Conservation (phyloP, 2,113 vertebrate species). For the Lycocorax pyrrhopterus region DNA sequence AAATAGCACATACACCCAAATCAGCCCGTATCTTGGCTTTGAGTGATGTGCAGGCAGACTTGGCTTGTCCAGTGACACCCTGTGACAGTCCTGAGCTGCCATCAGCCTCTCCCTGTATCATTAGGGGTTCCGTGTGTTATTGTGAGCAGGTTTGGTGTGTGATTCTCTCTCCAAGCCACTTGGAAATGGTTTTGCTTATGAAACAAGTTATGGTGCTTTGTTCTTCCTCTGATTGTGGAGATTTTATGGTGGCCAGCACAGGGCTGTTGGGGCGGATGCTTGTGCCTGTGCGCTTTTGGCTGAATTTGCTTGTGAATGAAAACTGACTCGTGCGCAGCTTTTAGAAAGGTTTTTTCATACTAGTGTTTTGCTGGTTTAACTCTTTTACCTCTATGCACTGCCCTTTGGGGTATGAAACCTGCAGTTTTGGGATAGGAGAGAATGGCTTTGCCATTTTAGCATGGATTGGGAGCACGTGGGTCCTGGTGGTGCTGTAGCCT, state of each 20-base stretch:
- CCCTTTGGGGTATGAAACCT: background rate
- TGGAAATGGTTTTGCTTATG: background rate
- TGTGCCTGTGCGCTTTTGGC: accelerated
- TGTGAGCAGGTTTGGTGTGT: background rate
- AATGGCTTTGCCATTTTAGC: background rate
- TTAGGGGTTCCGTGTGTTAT: background rate
- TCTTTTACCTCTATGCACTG: background rate
- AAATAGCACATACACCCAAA: background rate
- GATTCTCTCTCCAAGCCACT: background rate
- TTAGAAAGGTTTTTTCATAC: background rate
- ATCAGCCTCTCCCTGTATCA: accelerated
- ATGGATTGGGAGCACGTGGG: accelerated
- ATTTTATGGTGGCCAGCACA: too few species aligned
- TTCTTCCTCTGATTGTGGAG: background rate
- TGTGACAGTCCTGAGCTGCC: background rate
- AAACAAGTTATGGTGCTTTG: background rate
- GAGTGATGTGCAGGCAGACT: background rate
- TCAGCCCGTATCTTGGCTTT: background rate
- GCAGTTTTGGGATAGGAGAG: background rate
- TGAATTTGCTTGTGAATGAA: background rate
- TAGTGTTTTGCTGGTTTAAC: background rate
- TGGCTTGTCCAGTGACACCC: background rate
- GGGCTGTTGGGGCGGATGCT: accelerated
- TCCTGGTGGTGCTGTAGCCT: background rate
- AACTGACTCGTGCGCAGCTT: background rate